A percentile compares a stretch with the other conserved stretches of the same genome.
These are phyloP conservation scores for Dinocampus coccinellae DNA, from an alignment of 2,888 invertebrate genomes.

Conservation along the genomic window DNA sequence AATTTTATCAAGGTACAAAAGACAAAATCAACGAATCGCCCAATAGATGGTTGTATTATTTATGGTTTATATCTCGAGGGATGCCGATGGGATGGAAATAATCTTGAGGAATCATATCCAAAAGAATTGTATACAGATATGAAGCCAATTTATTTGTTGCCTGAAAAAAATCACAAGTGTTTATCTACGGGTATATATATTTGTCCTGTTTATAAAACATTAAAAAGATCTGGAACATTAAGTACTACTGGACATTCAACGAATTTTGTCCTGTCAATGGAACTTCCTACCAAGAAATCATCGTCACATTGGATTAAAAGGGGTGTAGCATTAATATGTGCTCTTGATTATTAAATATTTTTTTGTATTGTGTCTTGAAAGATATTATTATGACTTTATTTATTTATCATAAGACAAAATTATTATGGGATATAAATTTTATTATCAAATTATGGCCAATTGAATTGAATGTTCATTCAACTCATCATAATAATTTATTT, in stretches of 20 bases:
- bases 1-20: conserved; percentile 68
- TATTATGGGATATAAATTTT: too few relatives aligned
- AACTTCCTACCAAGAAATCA: conserved; percentile 72
- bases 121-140: conserved; percentile 82
- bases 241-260: conserved; percentile 80
- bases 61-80: conserved; percentile 82
- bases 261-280: conserved; percentile 76
- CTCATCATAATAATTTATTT: background rate
- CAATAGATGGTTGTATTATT: conserved; percentile 76
- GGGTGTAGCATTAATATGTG: conserved; percentile 74
- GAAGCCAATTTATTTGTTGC: conserved; percentile 79
- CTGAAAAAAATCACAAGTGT: conserved; percentile 75
- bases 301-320: conserved; percentile 76
- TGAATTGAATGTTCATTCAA: background rate
- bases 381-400: too few relatives aligned
- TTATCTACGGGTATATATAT: conserved; percentile 70
- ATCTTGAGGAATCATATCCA: conserved; percentile 75
- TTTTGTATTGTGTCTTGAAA: too few relatives aligned
- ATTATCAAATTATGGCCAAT: too few relatives aligned
- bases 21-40: conserved; percentile 69
- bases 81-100: conserved; percentile 78
- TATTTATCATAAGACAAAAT: too few relatives aligned
- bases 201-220: conserved; percentile 78
- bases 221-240: conserved; percentile 75
- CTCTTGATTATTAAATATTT: conserved; percentile 70